Percentiles rank a stretch among this genome's conserved stretches.
Evolutionary conservation across 1,140 invertebrate genomes (phyloP).

Genomic region (Rhopalosiphum maidis): DNA sequence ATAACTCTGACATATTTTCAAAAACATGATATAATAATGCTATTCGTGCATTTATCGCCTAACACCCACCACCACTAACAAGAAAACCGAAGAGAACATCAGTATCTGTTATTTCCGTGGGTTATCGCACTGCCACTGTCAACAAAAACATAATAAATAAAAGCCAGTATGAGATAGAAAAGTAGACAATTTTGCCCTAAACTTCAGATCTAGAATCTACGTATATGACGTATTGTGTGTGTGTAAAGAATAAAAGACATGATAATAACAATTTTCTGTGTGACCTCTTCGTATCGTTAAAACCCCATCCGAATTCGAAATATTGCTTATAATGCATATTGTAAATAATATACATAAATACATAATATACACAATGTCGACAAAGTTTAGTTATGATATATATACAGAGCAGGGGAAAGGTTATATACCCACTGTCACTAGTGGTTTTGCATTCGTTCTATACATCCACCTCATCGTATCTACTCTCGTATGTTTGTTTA

Average conservation of each 20-base stretch:
- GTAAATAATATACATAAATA: constrained; percentile 3
- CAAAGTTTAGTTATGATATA: not conserved
- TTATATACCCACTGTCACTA: not conserved
- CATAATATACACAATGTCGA: not conserved
- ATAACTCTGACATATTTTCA: not conserved
- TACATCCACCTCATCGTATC: not conserved
- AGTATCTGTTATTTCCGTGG: not conserved
- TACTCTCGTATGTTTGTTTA: constrained; percentile 7
- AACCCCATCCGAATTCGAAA: not conserved
- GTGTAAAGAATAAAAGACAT: not conserved
- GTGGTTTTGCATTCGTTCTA: not conserved
- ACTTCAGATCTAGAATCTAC: not conserved
- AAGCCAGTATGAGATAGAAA: not conserved
- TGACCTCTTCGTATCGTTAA: constrained; percentile 16
- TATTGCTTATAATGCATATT: constrained; percentile 38
- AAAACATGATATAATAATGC: not conserved
- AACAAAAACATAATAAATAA: not conserved
- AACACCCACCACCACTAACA: not conserved
- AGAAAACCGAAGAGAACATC: not conserved
- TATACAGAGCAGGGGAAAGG: not conserved
- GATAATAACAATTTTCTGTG: not conserved
- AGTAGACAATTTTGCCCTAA: not conserved
- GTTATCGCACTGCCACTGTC: not conserved
- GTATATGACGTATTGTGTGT: not conserved
- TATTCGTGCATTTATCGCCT: not conserved